Evolutionary conservation across 2,797 vertebrate species (phyloP).

Genomic region (Acipenser transmontanus): DNA sequence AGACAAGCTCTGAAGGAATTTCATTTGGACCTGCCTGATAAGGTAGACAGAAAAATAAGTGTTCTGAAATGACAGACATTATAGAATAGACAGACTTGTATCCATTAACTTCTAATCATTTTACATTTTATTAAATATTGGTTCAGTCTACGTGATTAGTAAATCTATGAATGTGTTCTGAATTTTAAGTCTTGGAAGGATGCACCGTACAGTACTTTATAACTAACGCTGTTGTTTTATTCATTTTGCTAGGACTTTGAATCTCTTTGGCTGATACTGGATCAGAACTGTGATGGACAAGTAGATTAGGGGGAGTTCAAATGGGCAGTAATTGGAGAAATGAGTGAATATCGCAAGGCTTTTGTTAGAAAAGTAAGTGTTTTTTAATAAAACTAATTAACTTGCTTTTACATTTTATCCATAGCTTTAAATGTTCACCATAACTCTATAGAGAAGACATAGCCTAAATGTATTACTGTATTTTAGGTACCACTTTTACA

Average conservation of each 20-base stretch:
- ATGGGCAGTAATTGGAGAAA: constrained; percentile 55
- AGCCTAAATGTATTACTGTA: too few species aligned
- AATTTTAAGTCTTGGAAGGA: too few species aligned
- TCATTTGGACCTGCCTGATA: constrained; percentile 51
- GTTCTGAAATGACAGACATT: too few species aligned
- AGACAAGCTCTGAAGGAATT: constrained; percentile 50
- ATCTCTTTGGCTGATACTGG: constrained; percentile 51
- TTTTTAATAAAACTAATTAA: neutral
- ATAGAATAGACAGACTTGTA: too few species aligned
- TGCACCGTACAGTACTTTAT: neutral
- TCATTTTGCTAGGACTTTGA: constrained; percentile 52
- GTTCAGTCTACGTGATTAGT: too few species aligned
- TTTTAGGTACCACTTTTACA: too few species aligned
- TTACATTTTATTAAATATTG: too few species aligned
- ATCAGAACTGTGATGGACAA: constrained; percentile 25
- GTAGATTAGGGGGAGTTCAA: constrained; percentile 52
- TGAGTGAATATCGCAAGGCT: constrained; percentile 65
- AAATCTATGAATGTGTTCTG: too few species aligned
- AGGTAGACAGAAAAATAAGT: constrained; percentile 27
- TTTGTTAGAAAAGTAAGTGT: constrained; percentile 63
- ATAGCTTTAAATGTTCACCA: too few species aligned
- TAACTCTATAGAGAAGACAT: too few species aligned
- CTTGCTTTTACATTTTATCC: too few species aligned
- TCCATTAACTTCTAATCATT: too few species aligned
- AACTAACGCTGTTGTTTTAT: neutral